phyloP scores from a whole-genome alignment of 2,113 vertebrate genomes.

The Cricetomys ansorgei region DNA sequence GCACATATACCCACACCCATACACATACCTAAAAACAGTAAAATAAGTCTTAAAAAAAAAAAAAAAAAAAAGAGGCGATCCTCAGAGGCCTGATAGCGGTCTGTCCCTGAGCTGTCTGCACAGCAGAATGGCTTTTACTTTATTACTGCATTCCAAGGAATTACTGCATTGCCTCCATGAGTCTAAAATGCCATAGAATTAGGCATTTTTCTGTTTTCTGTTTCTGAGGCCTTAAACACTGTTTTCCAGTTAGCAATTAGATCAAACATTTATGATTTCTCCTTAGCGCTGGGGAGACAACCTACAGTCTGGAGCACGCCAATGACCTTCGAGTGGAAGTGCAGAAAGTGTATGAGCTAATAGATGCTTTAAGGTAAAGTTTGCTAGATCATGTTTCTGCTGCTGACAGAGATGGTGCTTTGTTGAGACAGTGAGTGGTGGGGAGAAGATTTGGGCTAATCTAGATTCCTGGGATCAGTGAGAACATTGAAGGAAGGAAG shows the following conservation, averaged over 20 bases:
- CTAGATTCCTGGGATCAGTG: neutral
- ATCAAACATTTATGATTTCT: conserved; percentile 66
- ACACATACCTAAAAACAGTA: neutral
- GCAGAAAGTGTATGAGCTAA: conserved; percentile 96
- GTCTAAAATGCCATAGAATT: conserved; percentile 30
- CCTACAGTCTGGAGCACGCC: conserved; percentile 93
- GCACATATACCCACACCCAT: neutral
- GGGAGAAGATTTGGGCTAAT: neutral
- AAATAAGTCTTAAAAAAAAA: neutral
- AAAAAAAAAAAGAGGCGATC: neutral
- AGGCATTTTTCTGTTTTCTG: no score
- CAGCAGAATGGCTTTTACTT: neutral
- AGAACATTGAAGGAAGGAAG: neutral
- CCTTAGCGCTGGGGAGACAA: conserved; percentile 94
- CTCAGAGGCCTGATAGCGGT: neutral
- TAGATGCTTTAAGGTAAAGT: conserved; percentile 96
- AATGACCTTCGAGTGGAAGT: conserved; percentile 94
- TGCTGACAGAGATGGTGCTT: neutral
- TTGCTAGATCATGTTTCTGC: neutral
- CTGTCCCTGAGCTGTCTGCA: neutral
- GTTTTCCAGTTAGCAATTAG: neutral
- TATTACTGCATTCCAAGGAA: neutral
- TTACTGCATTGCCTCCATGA: neutral
- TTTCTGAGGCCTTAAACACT: neutral
- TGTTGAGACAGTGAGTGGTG: neutral